Percentiles rank a stretch among this genome's conserved stretches.
These are phyloP conservation scores for Tuta absoluta DNA, from an alignment of 2,888 invertebrate species.

Conservation along the genomic window DNA sequence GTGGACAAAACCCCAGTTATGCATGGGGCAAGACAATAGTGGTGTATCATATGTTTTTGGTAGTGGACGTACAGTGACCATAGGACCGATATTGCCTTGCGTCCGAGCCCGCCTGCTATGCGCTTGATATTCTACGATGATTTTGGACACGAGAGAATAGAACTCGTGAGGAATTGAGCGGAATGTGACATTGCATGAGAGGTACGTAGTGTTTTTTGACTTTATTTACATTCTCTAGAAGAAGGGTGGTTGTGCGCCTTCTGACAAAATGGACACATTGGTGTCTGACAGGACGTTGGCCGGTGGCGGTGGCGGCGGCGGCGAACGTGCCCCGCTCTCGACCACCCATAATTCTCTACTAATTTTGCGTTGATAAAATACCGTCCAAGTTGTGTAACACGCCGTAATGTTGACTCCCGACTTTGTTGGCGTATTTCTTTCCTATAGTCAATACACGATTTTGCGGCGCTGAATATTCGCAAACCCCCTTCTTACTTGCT, in stretches of 20 bases:
- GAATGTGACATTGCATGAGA: slow-evolving; percentile 82
- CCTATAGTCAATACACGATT: slow-evolving; percentile 45
- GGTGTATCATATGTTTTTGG: slow-evolving; percentile 80
- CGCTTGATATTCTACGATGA: slow-evolving; percentile 76
- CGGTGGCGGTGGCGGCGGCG: slow-evolving; percentile 56
- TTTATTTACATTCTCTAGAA: slow-evolving; percentile 70
- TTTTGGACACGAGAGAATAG: slow-evolving; percentile 73
- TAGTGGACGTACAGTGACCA: slow-evolving; percentile 73
- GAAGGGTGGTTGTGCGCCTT: slow-evolving; percentile 49
- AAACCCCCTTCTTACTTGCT: background rate
- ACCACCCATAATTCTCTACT: slow-evolving; percentile 43
- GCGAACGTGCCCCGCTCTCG: slow-evolving; percentile 53
- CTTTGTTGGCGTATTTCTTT: slow-evolving; percentile 43
- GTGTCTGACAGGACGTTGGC: slow-evolving; percentile 60
- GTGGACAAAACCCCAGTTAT: slow-evolving; percentile 59
- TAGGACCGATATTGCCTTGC: slow-evolving; percentile 79
- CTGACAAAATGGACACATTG: slow-evolving; percentile 71
- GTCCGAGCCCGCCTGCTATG: slow-evolving; percentile 77
- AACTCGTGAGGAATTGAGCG: slow-evolving; percentile 77
- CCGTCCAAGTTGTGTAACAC: slow-evolving; percentile 68
- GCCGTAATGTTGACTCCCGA: slow-evolving; percentile 54
- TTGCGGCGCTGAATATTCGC: background rate
- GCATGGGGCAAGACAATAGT: slow-evolving; percentile 65
- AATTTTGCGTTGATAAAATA: slow-evolving; percentile 30
- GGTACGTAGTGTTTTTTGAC: slow-evolving; percentile 66